phyloP scores from a whole-genome alignment of 2,797 vertebrate species.

The Chrysolophus pictus region DNA sequence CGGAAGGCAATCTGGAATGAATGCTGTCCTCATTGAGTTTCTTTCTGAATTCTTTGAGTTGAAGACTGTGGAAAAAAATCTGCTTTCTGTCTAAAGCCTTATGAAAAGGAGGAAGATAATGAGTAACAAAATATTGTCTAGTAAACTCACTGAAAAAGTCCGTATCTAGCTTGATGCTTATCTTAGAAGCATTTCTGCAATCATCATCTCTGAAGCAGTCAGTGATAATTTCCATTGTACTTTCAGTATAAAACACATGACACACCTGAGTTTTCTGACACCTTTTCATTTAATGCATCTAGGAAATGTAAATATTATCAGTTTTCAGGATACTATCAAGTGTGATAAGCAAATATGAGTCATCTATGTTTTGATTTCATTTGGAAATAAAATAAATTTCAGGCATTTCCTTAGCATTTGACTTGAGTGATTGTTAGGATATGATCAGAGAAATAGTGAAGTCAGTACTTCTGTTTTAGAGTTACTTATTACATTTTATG shows the following conservation, averaged over 20 bases:
- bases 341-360: background rate
- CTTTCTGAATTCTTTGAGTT: background rate
- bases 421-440: background rate
- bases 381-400: background rate
- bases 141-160: constrained; percentile 19
- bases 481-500: background rate
- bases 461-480: background rate
- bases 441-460: background rate
- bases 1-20: constrained; percentile 54
- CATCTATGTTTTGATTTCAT: background rate
- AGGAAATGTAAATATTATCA: background rate
- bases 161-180: background rate
- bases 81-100: constrained; percentile 41
- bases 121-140: background rate
- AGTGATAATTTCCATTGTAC: background rate
- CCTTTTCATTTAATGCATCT: background rate
- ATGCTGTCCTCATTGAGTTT: constrained; percentile 21
- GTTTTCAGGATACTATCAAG: background rate
- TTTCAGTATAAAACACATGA: background rate
- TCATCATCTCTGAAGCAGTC: background rate
- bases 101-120: background rate
- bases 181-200: background rate
- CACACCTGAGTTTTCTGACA: background rate
- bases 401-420: background rate
- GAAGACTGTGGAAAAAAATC: constrained; percentile 30